Percentiles rank a stretch among this genome's conserved stretches.
Evolutionary conservation across 2,797 vertebrate genomes (phyloP).

Genomic region (Gobionotothen gibberifrons): DNA sequence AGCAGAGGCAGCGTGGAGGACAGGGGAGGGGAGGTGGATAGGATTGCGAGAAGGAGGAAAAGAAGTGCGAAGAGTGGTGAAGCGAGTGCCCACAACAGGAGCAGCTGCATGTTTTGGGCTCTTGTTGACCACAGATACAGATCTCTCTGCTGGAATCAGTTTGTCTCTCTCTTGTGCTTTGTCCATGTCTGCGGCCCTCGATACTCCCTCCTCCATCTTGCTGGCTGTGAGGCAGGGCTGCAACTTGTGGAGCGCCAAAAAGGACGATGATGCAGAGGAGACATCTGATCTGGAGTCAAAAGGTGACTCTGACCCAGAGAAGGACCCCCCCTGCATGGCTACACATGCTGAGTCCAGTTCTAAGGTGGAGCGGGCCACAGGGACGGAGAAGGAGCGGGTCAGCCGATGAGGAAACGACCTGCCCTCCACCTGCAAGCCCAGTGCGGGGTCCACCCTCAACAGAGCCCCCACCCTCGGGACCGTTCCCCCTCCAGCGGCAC

Average conservation of each 20-base stretch:
- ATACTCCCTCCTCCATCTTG: conserved; percentile 36
- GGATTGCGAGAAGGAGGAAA: conserved; percentile 17
- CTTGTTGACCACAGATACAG: conserved; percentile 9
- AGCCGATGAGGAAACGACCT: conserved; percentile 58
- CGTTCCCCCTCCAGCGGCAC: conserved; percentile 23
- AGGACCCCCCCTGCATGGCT: conserved; percentile 52
- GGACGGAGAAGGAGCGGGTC: conserved; percentile 74
- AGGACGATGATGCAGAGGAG: conserved; percentile 60
- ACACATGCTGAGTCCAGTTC: conserved; percentile 58
- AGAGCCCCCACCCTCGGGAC: conserved; percentile 33
- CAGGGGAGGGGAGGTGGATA: conserved; percentile 47
- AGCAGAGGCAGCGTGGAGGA: conserved; percentile 33
- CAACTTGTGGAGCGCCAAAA: conserved; percentile 21
- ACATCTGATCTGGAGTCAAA: conserved; percentile 78
- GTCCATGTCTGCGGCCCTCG: not conserved
- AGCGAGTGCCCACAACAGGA: not conserved
- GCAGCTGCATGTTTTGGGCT: not conserved
- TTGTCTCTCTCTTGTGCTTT: conserved; percentile 31
- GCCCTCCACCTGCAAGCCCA: conserved; percentile 36
- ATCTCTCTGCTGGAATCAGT: conserved; percentile 26
- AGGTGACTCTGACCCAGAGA: conserved; percentile 72
- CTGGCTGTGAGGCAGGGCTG: conserved; percentile 25
- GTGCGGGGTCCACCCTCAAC: conserved; percentile 24
- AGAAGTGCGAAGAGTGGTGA: conserved; percentile 6
- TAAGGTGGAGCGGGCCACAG: conserved; percentile 62